Conservation (phyloP, 2,113 vertebrate species). For the Myrmophylax atrothorax region DNA sequence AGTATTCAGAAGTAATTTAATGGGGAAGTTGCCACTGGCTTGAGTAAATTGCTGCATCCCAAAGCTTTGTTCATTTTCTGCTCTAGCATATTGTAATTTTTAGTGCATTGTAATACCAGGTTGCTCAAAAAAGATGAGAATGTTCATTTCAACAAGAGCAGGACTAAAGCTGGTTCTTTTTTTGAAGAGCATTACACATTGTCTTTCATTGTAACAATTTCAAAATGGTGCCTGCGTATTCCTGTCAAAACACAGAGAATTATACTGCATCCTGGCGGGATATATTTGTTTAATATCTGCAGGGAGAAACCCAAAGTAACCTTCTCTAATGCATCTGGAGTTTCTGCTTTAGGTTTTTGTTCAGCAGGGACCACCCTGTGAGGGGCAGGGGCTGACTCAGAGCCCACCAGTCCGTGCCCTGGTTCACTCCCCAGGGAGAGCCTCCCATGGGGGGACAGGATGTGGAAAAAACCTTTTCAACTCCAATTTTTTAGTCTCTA, state of each 20-base stretch:
- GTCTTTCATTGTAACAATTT: neutral
- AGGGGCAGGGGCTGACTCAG: neutral
- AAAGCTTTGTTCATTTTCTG: conserved; percentile 16
- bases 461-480: neutral
- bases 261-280: neutral
- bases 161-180: neutral
- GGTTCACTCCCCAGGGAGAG: neutral
- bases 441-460: neutral
- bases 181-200: neutral
- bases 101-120: neutral
- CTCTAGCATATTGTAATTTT: conserved; percentile 16
- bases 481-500: neutral
- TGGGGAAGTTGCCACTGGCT: neutral
- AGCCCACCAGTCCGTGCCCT: neutral
- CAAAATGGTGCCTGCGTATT: neutral
- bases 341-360: neutral
- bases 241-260: neutral
- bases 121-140: neutral
- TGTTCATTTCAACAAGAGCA: neutral
- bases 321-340: neutral
- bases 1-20: neutral
- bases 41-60: conserved; percentile 14
- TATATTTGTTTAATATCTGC: neutral
- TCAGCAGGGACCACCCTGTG: neutral
- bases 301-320: neutral